Conservation (phyloP, 2,888 invertebrate genomes). For the Spilarctia lutea region DNA sequence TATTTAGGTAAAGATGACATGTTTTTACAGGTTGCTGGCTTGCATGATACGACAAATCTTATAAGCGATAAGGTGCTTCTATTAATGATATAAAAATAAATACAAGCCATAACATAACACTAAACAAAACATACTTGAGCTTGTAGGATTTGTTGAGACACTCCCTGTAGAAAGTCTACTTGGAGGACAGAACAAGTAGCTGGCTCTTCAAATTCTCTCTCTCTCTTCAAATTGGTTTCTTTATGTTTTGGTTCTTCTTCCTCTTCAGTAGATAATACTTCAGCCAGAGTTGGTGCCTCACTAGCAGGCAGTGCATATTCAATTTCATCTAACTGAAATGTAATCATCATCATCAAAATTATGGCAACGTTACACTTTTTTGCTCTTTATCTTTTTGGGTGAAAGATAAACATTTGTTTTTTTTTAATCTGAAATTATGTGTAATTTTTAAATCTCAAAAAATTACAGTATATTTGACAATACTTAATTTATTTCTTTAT, state of each 20-base stretch:
- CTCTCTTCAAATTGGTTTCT: conserved; percentile 35
- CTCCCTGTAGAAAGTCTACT: conserved; percentile 91
- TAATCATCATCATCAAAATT: not conserved
- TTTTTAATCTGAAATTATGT: too few relatives aligned
- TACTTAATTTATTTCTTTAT: not conserved
- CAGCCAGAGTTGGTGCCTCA: conserved; percentile 80
- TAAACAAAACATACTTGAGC: conserved; percentile 89
- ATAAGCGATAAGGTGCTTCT: not conserved
- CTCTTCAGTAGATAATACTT: conserved; percentile 72
- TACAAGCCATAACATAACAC: not conserved
- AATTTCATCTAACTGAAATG: conserved; percentile 77
- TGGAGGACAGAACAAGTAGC: conserved; percentile 77
- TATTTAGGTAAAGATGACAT: not conserved
- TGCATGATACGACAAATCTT: not conserved
- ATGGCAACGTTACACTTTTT: not conserved
- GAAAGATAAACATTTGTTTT: not conserved
- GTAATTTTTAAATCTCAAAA: too few relatives aligned
- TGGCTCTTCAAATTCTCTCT: conserved; percentile 59
- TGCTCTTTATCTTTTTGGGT: not conserved
- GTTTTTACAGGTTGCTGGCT: too few relatives aligned
- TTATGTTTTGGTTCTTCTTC: conserved; percentile 57
- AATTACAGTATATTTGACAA: too few relatives aligned
- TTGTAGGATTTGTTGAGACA: conserved; percentile 95
- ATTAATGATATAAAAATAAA: not conserved
- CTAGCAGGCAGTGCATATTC: conserved; percentile 82